Conservation (phyloP, 2,113 vertebrate genomes). For the Ifrita kowaldi region DNA sequence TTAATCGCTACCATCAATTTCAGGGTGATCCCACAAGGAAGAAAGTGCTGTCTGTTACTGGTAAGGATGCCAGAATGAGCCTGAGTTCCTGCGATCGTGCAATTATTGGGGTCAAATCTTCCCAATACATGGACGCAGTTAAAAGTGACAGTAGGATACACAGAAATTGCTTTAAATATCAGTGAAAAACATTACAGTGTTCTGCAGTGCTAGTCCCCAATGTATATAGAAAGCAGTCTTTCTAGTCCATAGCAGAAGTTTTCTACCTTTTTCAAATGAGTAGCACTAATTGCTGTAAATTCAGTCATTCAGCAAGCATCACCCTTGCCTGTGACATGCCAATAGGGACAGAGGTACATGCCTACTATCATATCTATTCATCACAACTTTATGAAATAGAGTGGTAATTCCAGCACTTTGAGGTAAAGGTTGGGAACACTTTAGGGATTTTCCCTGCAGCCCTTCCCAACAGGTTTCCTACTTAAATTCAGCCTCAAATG, state of each 20-base stretch:
- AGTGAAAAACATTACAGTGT: not conserved
- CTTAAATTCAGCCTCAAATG: not conserved
- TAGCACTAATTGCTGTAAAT: not conserved
- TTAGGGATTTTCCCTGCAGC: not conserved
- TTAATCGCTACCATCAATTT: not conserved
- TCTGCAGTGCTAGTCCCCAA: not conserved
- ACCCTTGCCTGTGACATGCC: not conserved
- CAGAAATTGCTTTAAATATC: not conserved
- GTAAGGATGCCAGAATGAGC: not conserved
- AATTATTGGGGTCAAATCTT: not conserved
- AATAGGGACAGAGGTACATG: not conserved
- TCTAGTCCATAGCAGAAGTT: not conserved
- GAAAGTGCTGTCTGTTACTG: not conserved
- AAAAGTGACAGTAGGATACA: not conserved
- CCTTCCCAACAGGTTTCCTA: not conserved
- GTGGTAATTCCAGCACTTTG: not conserved
- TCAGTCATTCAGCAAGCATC: not conserved
- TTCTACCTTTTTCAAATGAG: not conserved
- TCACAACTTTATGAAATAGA: not conserved
- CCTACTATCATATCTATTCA: not conserved
- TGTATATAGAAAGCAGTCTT: not conserved
- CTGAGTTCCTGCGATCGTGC: not conserved
- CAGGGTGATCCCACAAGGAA: not conserved
- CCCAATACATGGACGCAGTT: not conserved
- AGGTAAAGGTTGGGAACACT: not conserved